Evolutionary conservation across 1,140 invertebrate genomes (phyloP), one percentile per base, ranked within the genome.

Genomic region (Andricus grossulariae): DNA sequence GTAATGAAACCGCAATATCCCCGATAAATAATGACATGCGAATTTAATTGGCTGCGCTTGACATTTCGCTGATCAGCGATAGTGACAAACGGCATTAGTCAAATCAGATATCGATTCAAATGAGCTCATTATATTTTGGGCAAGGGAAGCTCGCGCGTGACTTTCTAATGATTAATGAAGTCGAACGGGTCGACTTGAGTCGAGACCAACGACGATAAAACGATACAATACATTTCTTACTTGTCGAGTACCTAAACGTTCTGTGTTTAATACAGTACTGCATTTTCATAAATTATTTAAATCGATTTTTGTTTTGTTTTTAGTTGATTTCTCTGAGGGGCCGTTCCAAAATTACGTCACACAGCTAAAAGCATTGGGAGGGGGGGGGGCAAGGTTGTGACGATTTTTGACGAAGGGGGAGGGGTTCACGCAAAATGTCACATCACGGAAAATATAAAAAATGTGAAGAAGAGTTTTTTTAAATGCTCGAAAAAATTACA

Each of bases 41-140:
- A 84, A 85, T 85, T 88, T 88, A 86, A 89, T 88, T 87, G 83
- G 85, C 82, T 81, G 78, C 39, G 77, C 76, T 76, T 76, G 78
- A 74, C 80, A 76, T 73, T 79, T 71, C 78, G 73, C 74, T 77
- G 84, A 86, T 86, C 81, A 74, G 72, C 80, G 86, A 86, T 85
- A 85, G 81, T 81, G 84, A 83, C 79, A 80, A 84, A 85, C 82
- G 81, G 84, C 85, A 88, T 85, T 87, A 86, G 85, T 71, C 81
- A 73, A 79, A 89, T 89, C 88, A 85, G 88, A 89, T 89, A 89
- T 85, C 83, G 82, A 88, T 87, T 89, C 86, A 85, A 88, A 88
- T 86, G 88, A 88, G 86, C 86, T 89, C 86, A 87, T 89, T 89
- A 87, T 88, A 89, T 87, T 88, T 87, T 77, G 84, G 85, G 80